Evolutionary conservation across 2,113 vertebrate genomes (phyloP), one percentile per base, ranked within the genome.

Genomic region (Lophius piscatorius): DNA sequence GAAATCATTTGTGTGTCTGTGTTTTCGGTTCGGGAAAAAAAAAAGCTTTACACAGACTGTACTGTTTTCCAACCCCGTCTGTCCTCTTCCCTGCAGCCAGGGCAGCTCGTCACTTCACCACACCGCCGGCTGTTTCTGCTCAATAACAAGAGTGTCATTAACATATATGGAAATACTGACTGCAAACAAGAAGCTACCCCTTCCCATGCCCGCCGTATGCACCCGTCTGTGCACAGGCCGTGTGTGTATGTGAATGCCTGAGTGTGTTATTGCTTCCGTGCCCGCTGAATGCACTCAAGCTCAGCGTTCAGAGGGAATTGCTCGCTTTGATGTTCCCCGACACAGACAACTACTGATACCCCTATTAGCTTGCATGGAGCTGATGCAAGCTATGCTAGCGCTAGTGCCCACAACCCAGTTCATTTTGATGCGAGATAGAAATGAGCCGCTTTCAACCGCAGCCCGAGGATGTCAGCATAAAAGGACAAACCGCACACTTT

Each of bases 291-390:
- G 90, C 88, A 91, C 89, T 69, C 83, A 10, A 63, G 82, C 67
- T 83, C 52, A 77, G 48, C 76, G 77, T 85, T 89, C 85, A 84
- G 81, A 85, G 83, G 86, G 85, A 82, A 88, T 83, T 81, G 85
- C 84, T 83, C 5, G 60, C 88, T 92, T 91, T 92, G 88, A 91
- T 88, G 87, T 91, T 88, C 78, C 74, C 76, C 66, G 66, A 80
- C 81, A 83, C 82, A 84, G 84, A 86, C 84, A 88, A 83, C 76
- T 80, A 76, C 87, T 79, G 81, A 88, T 88, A 87, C 87, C 89
- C 87, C 81, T 69, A 87, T 90, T 91, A 91, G 88, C 87, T 87
- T 65, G 83, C 76, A 77, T 64, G 49, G 74, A 74, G 83, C 85
- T 90, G 85, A 90, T 82, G 87, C 80, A 82, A 88, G 86, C 73